Evolutionary conservation across 2,888 invertebrate genomes (phyloP).

Genomic region (Ichneumoninae sp.): DNA sequence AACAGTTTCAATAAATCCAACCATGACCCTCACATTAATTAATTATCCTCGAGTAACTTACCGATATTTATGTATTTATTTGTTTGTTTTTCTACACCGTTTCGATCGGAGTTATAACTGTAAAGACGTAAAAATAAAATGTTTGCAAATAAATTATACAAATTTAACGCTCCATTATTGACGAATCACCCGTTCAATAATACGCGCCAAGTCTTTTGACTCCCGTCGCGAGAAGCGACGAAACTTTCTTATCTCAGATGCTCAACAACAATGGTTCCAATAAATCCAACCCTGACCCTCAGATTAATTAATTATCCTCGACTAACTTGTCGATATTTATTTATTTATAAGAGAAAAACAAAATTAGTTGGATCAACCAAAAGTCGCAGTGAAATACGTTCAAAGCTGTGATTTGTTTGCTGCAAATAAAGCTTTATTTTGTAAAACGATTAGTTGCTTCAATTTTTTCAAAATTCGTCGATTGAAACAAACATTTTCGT

Average conservation of each 20-base stretch:
- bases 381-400: too few species aligned
- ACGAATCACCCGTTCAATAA: background rate
- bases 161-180: background rate
- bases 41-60: constrained; percentile 3
- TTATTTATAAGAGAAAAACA: background rate
- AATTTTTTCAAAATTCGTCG: too few species aligned
- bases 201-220: background rate
- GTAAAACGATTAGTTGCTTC: too few species aligned
- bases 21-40: background rate
- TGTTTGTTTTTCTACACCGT: background rate
- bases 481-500: too few species aligned
- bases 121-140: background rate
- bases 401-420: too few species aligned
- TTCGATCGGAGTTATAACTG: too few species aligned
- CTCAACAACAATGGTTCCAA: too few species aligned
- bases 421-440: too few species aligned
- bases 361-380: too few species aligned
- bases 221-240: too few species aligned
- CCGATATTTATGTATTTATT: background rate
- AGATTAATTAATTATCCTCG: background rate
- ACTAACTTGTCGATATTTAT: constrained; percentile 1
- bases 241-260: too few species aligned
- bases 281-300: background rate
- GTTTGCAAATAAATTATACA: background rate
- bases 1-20: background rate